A percentile compares a stretch with the other conserved stretches of the same genome.
Evolutionary conservation across 37 sponge, comb jelly and placozoan genomes (phyloP).

Genomic region (Crambe crambe): DNA sequence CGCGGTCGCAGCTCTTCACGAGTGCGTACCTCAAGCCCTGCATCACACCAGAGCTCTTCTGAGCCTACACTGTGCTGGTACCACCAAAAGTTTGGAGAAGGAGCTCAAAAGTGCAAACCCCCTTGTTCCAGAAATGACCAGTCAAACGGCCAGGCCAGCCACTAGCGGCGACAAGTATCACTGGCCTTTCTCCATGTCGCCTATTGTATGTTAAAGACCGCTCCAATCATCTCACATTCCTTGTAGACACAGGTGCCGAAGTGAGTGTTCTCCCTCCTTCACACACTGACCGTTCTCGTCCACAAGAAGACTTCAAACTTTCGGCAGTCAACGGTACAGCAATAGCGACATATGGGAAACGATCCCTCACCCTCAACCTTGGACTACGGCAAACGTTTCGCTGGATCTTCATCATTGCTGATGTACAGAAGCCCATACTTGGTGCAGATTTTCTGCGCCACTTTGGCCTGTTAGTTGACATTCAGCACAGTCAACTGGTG

Average conservation of each 20-base stretch:
- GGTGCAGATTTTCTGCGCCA: slow-evolving; percentile 66
- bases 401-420: slow-evolving; percentile 79
- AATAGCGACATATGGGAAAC: slow-evolving; percentile 11
- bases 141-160: slow-evolving; percentile 49
- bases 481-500: slow-evolving; percentile 34
- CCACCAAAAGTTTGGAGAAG: background rate
- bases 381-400: slow-evolving; percentile 43
- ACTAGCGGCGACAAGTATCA: slow-evolving; percentile 42
- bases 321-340: slow-evolving; percentile 25
- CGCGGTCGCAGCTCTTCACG: background rate
- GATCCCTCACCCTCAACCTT: slow-evolving; percentile 65
- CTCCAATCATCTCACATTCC: slow-evolving; percentile 6
- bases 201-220: slow-evolving; percentile 38
- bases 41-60: background rate
- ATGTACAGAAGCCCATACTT: slow-evolving; percentile 57
- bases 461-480: slow-evolving; percentile 59
- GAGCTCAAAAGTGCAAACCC: background rate
- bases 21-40: background rate
- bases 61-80: slow-evolving; percentile 10
- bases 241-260: slow-evolving; percentile 59
- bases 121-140: background rate
- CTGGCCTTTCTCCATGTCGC: slow-evolving; percentile 60
- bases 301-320: background rate
- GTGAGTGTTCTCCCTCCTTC: slow-evolving; percentile 31
- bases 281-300: background rate